Evolutionary conservation across 2,888 invertebrate genomes (phyloP).

Genomic region (Amiota communis): DNA sequence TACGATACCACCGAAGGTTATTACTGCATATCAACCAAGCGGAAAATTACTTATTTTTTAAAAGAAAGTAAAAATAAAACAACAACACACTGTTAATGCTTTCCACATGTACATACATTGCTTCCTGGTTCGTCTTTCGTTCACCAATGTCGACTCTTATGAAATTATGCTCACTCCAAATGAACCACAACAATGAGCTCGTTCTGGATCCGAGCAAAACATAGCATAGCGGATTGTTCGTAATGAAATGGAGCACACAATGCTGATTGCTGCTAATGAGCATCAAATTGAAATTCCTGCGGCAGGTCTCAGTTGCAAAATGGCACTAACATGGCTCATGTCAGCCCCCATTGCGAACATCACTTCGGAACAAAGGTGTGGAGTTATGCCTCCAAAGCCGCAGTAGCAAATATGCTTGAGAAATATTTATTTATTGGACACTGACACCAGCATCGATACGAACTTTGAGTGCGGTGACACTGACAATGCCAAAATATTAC

Average conservation of each 20-base stretch:
- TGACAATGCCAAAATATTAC: neutral
- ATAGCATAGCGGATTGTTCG: neutral
- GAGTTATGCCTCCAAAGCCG: neutral
- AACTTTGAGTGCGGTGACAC: neutral
- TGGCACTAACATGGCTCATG: neutral
- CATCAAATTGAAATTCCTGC: conserved; percentile 60
- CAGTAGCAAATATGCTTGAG: neutral
- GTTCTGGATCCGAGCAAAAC: neutral
- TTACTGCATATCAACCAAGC: conserved; percentile 53
- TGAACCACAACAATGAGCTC: too few relatives aligned
- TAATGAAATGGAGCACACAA: conserved; percentile 12
- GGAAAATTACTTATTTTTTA: conserved; percentile 62
- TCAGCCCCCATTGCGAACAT: neutral
- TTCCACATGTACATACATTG: too few relatives aligned
- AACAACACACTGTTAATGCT: conserved; percentile 38
- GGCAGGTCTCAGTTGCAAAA: neutral
- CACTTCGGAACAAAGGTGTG: neutral
- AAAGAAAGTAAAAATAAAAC: too few relatives aligned
- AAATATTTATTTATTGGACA: neutral
- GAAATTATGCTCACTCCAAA: too few relatives aligned
- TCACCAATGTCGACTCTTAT: too few relatives aligned
- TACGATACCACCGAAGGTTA: conserved; percentile 43
- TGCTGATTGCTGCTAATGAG: conserved; percentile 59
- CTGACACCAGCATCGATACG: neutral
- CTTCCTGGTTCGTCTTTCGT: too few relatives aligned